These are phyloP conservation scores for Zaprionus obscuricornis DNA, from an alignment of 2,888 invertebrate species.

Conservation along the genomic window DNA sequence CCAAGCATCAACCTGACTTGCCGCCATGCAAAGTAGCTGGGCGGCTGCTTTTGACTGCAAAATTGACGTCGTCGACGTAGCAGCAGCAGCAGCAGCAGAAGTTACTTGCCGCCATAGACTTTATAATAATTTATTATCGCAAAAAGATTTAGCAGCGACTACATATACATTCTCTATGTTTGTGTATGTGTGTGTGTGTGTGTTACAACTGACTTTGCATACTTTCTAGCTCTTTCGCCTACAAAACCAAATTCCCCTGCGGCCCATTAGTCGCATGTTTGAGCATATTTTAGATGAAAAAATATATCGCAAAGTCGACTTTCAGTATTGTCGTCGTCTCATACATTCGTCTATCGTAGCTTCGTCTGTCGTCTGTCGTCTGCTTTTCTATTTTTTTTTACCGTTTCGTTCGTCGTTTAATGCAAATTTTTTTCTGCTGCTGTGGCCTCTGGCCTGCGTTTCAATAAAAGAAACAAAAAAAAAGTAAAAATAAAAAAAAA, in stretches of 20 bases:
- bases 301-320: constrained; percentile 57
- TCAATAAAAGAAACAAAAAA: constrained; percentile 6
- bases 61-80: too few relatives aligned
- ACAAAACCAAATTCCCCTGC: constrained; percentile 66
- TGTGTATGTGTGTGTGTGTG: constrained; percentile 42
- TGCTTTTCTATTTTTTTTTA: too few relatives aligned
- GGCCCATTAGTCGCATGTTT: constrained; percentile 75
- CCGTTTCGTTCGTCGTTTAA: constrained; percentile 51
- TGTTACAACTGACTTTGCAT: constrained; percentile 54
- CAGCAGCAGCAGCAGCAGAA: too few relatives aligned
- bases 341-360: too few relatives aligned
- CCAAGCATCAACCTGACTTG: too few relatives aligned
- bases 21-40: constrained; percentile 63
- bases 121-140: constrained; percentile 79
- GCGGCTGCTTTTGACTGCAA: too few relatives aligned
- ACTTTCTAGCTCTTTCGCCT: constrained; percentile 39
- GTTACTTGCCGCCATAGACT: too few relatives aligned
- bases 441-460: constrained; percentile 35
- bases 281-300: constrained; percentile 73
- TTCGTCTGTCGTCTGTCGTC: too few relatives aligned
- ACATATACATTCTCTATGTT: too few relatives aligned
- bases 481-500: too few relatives aligned
- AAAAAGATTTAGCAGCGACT: constrained; percentile 72
- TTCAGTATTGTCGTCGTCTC: too few relatives aligned
- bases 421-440: constrained; percentile 47